Base-by-base conservation (phyloP, 1,140 invertebrate genomes). In the Drosophila serrata region DNA sequence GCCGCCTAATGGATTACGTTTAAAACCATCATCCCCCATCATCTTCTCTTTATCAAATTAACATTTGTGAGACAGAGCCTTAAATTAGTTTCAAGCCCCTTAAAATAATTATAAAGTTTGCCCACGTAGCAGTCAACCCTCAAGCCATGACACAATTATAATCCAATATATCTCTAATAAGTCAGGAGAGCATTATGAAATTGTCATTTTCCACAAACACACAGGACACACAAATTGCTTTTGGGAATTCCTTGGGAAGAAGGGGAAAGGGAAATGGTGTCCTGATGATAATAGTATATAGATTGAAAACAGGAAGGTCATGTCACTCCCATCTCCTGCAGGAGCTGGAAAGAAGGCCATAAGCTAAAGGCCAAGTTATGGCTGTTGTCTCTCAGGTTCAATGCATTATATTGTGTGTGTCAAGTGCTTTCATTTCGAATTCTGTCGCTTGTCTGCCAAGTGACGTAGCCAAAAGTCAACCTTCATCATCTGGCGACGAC, bases 321-420 rank as follows among this genome's bases (percentile, higher is more conserved):
- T 75, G 45, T 67, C 65, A 42, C 49, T 51, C 39, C 70, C 64
- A 35, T 45, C 49, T 35, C 51, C 43, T n/a, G 55, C 33, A 22
- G 31, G 49, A 53, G 49, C 31, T 6, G 31, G 19, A 53, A 37
- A 19, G 49, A 42, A 62, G 84, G 79, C 86, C 79, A 88, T 79
- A 79, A 72, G 73, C 79, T 61, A 82, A 76, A 76, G 77, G 75
- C 79, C 60, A 68, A 62, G 78, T 81, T 87, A 43, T 85, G 82
- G 64, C 73, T 85, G 82, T 73, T 77, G 67, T 75, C 69, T 86
- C 81, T 65, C 70, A 73, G 84, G 82, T 86, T 86, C 82, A 86
- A 88, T 86, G 82, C 79, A 86, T 86, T 82, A 79, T 79, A n/a
- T n/a, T n/a, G n/a, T 82, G 59, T 51, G 61, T 87, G 82, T 87